Conservation (phyloP, 2,797 vertebrate genomes). For the Anisognathus igniventris region DNA sequence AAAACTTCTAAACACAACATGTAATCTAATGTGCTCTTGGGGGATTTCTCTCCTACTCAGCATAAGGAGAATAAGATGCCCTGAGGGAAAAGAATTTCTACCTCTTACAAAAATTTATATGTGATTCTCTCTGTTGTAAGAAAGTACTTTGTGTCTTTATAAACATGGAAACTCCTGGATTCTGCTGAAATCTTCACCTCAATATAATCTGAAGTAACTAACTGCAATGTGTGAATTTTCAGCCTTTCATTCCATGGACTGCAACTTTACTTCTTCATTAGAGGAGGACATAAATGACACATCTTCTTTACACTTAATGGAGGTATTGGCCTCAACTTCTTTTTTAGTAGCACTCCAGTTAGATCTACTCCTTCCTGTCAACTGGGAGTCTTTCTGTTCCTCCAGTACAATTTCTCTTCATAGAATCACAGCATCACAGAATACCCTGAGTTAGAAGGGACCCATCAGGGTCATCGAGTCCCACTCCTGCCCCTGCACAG, state of each 20-base stretch:
- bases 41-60: not conserved
- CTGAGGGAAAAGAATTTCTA: not conserved
- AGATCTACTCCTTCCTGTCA: not conserved
- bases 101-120: not conserved
- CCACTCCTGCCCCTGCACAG: not conserved
- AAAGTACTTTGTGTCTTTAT: not conserved
- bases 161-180: not conserved
- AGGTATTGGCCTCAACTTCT: not conserved
- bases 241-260: not conserved
- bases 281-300: not conserved
- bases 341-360: not conserved
- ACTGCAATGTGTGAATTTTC: not conserved
- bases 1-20: not conserved
- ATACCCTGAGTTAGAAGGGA: not conserved
- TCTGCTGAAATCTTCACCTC: not conserved
- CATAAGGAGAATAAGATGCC: not conserved
- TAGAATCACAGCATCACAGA: not conserved
- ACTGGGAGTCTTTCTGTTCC: not conserved
- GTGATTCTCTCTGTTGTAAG: not conserved
- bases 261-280: not conserved
- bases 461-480: not conserved
- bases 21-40: not conserved
- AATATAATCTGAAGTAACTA: not conserved
- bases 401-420: not conserved
- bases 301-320: not conserved